Base-by-base conservation (phyloP, 1,140 invertebrate species). In the Apis cerana region DNA sequence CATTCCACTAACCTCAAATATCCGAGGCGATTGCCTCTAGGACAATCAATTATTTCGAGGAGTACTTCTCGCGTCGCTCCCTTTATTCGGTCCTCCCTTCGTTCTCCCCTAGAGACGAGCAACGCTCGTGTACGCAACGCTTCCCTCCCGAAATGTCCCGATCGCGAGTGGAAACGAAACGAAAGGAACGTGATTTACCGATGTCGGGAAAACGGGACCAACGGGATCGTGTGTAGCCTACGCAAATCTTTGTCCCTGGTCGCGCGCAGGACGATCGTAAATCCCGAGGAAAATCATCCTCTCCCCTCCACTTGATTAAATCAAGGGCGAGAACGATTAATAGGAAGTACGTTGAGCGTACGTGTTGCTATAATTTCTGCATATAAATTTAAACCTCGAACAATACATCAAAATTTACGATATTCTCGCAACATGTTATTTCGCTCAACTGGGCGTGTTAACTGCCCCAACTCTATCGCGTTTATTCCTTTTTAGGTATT, bases 401-500 rank as follows among this genome's bases (percentile, higher is more conserved):
- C 54, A 52, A 76, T 59, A 21, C 74, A 13, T 82, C 69, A 69
- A 21, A 59, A 43, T 76, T 69, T 68, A 76, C 74, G 64, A 65
- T 21, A 54, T 48, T 21, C 74, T 52, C 72, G 64, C 48, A 48
- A 23, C 69, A 76, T 59, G 54, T 74, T 75, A 50, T 61, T 69
- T 54, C 48, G 5, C 15, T 17, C 5, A 19, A 2, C 17, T 75
- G 52, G 64, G 62, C 72, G 80, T 58, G 79, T 80, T 75, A 58
- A 75, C 7, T 43, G n/a, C 79, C 2, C 23, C 15, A 50, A 58
- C 23, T 10, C 17, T 9, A 23, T 12, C 56, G 74, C 52, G 72
- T 82, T 76, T 76, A 76, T 59, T 43, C 74, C 80, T 59, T 76
- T 82, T 82, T 82, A 59, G 72, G 71, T 33, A 58, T 81, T 81